Base-by-base conservation (phyloP, 2,113 vertebrate genomes). In the Cercocebus atys region DNA sequence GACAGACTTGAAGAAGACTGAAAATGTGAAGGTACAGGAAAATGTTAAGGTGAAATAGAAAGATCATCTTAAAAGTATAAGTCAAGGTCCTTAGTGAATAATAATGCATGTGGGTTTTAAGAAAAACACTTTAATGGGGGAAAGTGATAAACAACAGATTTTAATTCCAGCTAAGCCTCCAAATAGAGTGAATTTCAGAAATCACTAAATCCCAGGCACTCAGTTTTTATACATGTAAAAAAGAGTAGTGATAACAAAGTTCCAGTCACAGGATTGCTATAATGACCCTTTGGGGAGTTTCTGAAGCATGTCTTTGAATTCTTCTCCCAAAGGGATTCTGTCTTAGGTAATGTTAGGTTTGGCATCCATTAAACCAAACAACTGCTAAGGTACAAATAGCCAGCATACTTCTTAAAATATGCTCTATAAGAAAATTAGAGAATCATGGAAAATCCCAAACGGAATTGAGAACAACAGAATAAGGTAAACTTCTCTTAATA, bases 51-150 rank as follows among this genome's bases (percentile, higher is more conserved):
- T 70, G 25, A 94, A 96, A 47, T 68, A 92, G 1, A 11, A 61
- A 95, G 27, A 25, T 12, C 47, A 12, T 38, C 27, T 94, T 92
- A 55, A 83, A 95, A 97, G 45, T 90, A 82, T 88, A 59, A 81
- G 32, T 9, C 10, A 80, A 76, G 20, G 40, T 81, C 72, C 76
- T 70, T n/a, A 64, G 23, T 50, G 73, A 82, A 52, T 52, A 92
- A 73, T 92, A 68, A 93, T 88, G 23, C 7, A 13, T 45, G 55
- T 82, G 12, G 9, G 6, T 84, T 97, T 95, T 45, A 47, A 86
- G 57, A 32, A 80, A 64, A 90, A 10, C 55, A 72, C 0, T 82
- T 27, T 76, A 61, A 25, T 76, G 30, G 9, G 40, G 20, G 25
- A 86, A 87, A 88, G 10, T 6, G 17, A 30, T 79, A 66, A 61